A percentile compares a stretch with the other conserved stretches of the same genome.
Evolutionary conservation across 1,140 invertebrate species (phyloP).

Genomic region (Cydia fagiglandana): DNA sequence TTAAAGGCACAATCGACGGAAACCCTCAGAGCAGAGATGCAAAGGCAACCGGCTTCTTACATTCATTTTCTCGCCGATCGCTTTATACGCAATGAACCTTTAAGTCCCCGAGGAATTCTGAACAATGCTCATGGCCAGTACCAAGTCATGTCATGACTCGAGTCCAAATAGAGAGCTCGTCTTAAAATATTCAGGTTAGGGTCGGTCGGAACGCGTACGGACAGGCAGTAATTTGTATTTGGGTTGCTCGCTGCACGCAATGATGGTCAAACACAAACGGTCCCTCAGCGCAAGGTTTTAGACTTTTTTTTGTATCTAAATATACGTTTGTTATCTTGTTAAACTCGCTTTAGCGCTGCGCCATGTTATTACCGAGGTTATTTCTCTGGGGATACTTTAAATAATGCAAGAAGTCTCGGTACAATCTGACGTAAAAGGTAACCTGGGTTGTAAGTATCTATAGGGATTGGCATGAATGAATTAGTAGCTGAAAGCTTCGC

Average conservation of each 20-base stretch:
- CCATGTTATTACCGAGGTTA: conserved; percentile 19
- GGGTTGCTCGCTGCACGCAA: conserved; percentile 52
- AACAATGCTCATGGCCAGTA: conserved; percentile 41
- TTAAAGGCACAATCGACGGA: conserved; percentile 26
- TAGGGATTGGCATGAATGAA: neutral
- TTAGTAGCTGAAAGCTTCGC: neutral
- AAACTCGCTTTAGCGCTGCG: conserved; percentile 3
- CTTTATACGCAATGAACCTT: conserved; percentile 50
- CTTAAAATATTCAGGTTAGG: conserved; percentile 65
- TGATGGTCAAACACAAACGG: conserved; percentile 39
- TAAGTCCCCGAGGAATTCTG: conserved; percentile 44
- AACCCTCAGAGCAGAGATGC: conserved; percentile 28
- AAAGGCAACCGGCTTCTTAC: conserved; percentile 37
- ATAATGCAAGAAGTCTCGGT: conserved; percentile 4
- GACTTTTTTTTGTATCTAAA: conserved; percentile 8
- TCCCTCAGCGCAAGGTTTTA: conserved; percentile 20
- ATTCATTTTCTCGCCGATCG: conserved; percentile 40
- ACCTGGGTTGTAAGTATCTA: neutral
- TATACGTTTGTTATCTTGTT: conserved; percentile 26
- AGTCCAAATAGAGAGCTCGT: conserved; percentile 50
- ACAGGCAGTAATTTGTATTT: conserved; percentile 52
- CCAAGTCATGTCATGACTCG: conserved; percentile 38
- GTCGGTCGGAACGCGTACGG: conserved; percentile 50
- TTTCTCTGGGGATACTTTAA: conserved; percentile 21
- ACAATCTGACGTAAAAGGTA: neutral